phyloP scores from a whole-genome alignment of 2,113 vertebrate genomes.

The Macquaria ambigua region DNA sequence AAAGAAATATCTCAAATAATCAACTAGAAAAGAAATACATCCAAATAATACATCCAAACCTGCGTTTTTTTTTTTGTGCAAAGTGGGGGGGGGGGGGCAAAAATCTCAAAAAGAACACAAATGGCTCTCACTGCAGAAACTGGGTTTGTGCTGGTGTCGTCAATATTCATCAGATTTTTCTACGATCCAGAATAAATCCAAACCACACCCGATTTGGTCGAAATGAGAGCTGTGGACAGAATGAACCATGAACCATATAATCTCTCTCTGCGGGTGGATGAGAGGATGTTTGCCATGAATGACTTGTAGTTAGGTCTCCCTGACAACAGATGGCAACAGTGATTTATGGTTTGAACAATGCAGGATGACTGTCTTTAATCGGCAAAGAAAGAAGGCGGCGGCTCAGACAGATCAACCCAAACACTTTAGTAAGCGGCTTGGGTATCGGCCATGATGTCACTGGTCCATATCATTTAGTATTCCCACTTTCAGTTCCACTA shows the following conservation, averaged over 20 bases:
- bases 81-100: constrained; percentile 60
- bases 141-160: constrained; percentile 71
- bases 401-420: background rate
- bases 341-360: constrained; percentile 21
- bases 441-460: background rate
- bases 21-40: constrained; percentile 55
- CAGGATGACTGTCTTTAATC: background rate
- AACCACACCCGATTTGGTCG: constrained; percentile 6
- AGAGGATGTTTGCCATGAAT: constrained; percentile 9
- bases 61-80: constrained; percentile 75
- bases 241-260: constrained; percentile 16
- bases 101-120: constrained; percentile 52
- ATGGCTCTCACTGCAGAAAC: constrained; percentile 57
- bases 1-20: constrained; percentile 46
- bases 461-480: background rate
- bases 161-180: constrained; percentile 8
- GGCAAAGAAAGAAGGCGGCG: background rate
- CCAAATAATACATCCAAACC: constrained; percentile 67
- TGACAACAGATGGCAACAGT: constrained; percentile 64
- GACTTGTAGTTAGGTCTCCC: constrained; percentile 48
- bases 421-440: background rate
- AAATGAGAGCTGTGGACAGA: constrained; percentile 51
- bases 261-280: constrained; percentile 19
- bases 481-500: background rate
- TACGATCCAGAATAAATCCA: constrained; percentile 14